Conservation (phyloP, 2,888 invertebrate genomes). For the Drosophila ustulata region DNA sequence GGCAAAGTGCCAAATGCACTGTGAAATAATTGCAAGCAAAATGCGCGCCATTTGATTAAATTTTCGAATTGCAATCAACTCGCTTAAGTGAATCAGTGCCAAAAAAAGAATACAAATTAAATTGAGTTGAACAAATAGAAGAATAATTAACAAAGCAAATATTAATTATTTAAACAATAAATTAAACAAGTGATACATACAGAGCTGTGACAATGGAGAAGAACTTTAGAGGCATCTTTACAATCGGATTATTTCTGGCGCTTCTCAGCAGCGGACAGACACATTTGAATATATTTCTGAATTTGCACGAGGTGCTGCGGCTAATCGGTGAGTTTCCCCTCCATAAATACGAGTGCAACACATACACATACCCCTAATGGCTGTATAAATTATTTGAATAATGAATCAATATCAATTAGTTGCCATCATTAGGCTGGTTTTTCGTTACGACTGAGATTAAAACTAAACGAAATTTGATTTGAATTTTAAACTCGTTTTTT, state of each 20-base stretch:
- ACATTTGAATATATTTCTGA: constrained; percentile 83
- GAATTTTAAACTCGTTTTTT: not conserved
- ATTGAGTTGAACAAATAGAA: not conserved
- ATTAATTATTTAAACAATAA: constrained; percentile 36
- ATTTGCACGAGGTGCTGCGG: constrained; percentile 83
- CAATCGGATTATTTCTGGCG: constrained; percentile 82
- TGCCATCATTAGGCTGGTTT: constrained; percentile 17
- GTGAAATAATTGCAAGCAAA: constrained; percentile 40
- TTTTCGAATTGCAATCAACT: constrained; percentile 14
- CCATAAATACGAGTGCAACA: not conserved
- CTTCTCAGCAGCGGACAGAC: constrained; percentile 75
- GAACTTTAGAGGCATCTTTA: constrained; percentile 63
- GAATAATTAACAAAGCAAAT: constrained; percentile 38
- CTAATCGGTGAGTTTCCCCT: constrained; percentile 82
- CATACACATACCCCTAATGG: not conserved
- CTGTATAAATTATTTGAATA: constrained; percentile 22
- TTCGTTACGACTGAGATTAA: constrained; percentile 13
- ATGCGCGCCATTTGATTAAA: constrained; percentile 53
- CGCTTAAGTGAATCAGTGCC: constrained; percentile 17
- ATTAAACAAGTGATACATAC: constrained; percentile 21
- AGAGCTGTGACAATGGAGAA: constrained; percentile 57
- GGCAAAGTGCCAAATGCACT: constrained; percentile 51
- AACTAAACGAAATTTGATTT: constrained; percentile 32
- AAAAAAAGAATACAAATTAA: not conserved
- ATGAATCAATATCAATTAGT: constrained; percentile 50